Evolutionary conservation across 1,140 invertebrate species (phyloP).

Genomic region (Drosophila watanabei): DNA sequence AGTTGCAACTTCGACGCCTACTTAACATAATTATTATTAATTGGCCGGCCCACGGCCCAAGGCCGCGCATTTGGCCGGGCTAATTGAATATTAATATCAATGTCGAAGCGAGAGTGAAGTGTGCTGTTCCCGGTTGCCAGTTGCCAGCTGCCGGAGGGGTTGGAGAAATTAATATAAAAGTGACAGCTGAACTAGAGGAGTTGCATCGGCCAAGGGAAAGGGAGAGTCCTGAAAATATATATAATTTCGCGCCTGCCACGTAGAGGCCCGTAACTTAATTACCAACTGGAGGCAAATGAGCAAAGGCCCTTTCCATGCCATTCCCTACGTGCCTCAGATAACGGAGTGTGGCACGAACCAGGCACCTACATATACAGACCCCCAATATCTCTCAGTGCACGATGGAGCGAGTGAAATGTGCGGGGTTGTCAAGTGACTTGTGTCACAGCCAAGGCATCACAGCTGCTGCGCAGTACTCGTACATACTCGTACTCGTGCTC

Average conservation of each 20-base stretch:
- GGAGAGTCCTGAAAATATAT: constrained; percentile 16
- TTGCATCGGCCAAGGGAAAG: constrained; percentile 4
- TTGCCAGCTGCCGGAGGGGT: constrained; percentile 8
- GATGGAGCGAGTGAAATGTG: constrained; percentile 15
- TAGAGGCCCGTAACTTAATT: constrained; percentile 69
- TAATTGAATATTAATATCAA: constrained; percentile 82
- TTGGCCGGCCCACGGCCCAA: constrained; percentile 49
- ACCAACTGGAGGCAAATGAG: constrained; percentile 62
- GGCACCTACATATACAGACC: not conserved
- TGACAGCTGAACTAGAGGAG: constrained; percentile 53
- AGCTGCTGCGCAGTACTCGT: constrained; percentile 23
- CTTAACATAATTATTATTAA: constrained; percentile 80
- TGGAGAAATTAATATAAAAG: constrained; percentile 63
- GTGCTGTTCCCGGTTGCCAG: constrained; percentile 1
- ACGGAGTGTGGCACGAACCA: constrained; percentile 18
- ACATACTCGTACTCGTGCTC: constrained; percentile 18
- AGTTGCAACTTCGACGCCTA: constrained; percentile 50
- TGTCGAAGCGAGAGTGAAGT: constrained; percentile 67
- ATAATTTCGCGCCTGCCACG: constrained; percentile 48
- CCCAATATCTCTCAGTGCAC: constrained; percentile 38
- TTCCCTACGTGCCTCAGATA: constrained; percentile 69
- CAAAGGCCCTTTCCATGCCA: constrained; percentile 25
- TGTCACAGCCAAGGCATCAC: constrained; percentile 34
- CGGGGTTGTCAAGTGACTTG: constrained; percentile 52
- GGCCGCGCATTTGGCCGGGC: constrained; percentile 41